Evolutionary conservation across 2,113 vertebrate species (phyloP).

Genomic region (Osmerus mordax): DNA sequence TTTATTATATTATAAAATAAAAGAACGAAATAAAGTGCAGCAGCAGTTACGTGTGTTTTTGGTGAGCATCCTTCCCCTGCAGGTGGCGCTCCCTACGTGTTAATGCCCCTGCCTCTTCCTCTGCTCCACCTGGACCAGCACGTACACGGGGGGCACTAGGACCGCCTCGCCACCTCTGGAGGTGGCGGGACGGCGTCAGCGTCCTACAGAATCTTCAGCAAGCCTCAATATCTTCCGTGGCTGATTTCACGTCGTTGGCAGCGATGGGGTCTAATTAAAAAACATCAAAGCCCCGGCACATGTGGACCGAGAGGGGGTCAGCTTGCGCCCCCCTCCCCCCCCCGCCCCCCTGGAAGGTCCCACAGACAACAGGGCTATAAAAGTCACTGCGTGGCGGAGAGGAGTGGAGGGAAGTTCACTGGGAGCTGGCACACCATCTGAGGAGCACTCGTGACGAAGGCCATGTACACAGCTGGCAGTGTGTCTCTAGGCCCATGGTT

Average conservation of each 20-base stretch:
- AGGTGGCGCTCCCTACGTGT: too few relatives aligned
- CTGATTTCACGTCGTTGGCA: constrained; percentile 50
- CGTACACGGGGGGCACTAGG: not conserved
- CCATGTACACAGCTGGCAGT: constrained; percentile 41
- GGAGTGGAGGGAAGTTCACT: constrained; percentile 27
- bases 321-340: constrained; percentile 8
- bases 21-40: too few relatives aligned
- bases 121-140: constrained; percentile 17
- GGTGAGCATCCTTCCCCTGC: too few relatives aligned
- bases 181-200: constrained; percentile 25
- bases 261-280: constrained; percentile 38
- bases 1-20: too few relatives aligned
- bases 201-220: constrained; percentile 24
- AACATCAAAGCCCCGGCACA: constrained; percentile 54
- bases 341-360: constrained; percentile 23
- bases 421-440: constrained; percentile 57
- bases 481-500: constrained; percentile 36
- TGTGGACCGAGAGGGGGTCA: constrained; percentile 42
- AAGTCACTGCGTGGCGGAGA: constrained; percentile 18
- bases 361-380: constrained; percentile 29
- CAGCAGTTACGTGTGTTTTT: too few relatives aligned
- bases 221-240: too few relatives aligned
- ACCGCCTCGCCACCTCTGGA: constrained; percentile 33
- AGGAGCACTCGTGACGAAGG: constrained; percentile 38
- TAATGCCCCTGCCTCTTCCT: not conserved